These are phyloP conservation scores for Micromys minutus DNA, from an alignment of 2,113 vertebrate genomes.

Conservation along the genomic window DNA sequence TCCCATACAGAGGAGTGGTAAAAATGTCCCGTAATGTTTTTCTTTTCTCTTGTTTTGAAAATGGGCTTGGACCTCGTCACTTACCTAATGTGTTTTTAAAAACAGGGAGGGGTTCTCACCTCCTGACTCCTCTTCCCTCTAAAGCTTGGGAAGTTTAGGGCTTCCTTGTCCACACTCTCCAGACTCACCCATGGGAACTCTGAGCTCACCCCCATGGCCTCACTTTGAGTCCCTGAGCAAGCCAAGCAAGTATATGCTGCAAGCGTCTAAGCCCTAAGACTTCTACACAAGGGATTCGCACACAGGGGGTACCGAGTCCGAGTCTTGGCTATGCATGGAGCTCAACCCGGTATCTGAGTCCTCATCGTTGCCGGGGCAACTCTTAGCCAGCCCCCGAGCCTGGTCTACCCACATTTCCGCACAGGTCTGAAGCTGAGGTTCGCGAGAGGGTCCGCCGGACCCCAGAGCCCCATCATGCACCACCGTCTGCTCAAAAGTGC, in stretches of 20 bases:
- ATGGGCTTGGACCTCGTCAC: conserved; percentile 70
- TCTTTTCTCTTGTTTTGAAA: conserved; percentile 57
- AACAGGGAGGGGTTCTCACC: neutral
- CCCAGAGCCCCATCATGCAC: conserved; percentile 41
- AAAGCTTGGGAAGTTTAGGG: neutral
- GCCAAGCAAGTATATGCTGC: neutral
- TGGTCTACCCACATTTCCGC: conserved; percentile 88
- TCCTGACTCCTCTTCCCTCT: neutral
- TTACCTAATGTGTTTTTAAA: conserved; percentile 12
- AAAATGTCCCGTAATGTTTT: conserved; percentile 27
- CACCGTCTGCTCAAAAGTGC: conserved; percentile 85
- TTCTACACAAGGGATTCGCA: conserved; percentile 94
- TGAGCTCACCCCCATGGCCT: neutral
- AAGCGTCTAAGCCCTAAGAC: neutral
- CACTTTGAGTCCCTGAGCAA: conserved; percentile 7
- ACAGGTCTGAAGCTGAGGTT: conserved; percentile 60
- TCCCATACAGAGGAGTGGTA: conserved; percentile 40
- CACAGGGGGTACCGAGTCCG: conserved; percentile 90
- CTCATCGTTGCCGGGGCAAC: conserved; percentile 89
- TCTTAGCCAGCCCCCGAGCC: conserved; percentile 87
- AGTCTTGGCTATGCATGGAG: conserved; percentile 98
- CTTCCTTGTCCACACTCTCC: neutral
- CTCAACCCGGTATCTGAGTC: conserved; percentile 98
- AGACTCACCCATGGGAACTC: neutral
- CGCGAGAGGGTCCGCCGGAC: conserved; percentile 78